phyloP scores from a whole-genome alignment of 2,888 invertebrate species.

The Perdita meconis region DNA sequence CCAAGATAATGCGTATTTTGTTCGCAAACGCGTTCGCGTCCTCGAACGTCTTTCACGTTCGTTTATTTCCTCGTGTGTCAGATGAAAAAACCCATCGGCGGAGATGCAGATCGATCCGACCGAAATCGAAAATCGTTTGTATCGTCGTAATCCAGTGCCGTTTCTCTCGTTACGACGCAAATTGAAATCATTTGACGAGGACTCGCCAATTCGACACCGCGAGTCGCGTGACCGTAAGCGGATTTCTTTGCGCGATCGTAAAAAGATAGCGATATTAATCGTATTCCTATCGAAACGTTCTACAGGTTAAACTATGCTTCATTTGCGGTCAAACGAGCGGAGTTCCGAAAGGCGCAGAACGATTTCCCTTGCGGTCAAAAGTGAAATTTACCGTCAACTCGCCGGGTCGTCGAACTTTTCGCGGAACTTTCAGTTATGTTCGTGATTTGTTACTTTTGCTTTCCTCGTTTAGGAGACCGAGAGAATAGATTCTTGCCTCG shows the following conservation, averaged over 20 bases:
- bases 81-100: conserved; percentile 16
- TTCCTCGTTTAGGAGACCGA: too few species aligned
- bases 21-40: background rate
- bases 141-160: background rate
- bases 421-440: background rate
- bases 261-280: background rate
- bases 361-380: conserved; percentile 4
- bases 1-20: background rate
- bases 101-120: background rate
- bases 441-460: background rate
- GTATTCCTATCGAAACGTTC: conserved; percentile 17
- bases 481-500: too few species aligned
- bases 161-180: background rate
- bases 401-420: conserved; percentile 19
- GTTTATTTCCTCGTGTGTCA: conserved; percentile 28
- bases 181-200: conserved; percentile 8
- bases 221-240: too few species aligned
- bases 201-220: background rate
- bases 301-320: conserved; percentile 9
- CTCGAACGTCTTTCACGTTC: conserved; percentile 4
- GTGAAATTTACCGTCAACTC: conserved; percentile 2
- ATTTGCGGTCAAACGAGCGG: conserved; percentile 6
- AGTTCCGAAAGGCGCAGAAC: background rate
- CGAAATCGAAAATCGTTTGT: conserved; percentile 3
- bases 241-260: background rate